Evolutionary conservation across 2,113 vertebrate species (phyloP), one percentile per base, ranked within the genome.

Genomic region (Hystrix cristata): DNA sequence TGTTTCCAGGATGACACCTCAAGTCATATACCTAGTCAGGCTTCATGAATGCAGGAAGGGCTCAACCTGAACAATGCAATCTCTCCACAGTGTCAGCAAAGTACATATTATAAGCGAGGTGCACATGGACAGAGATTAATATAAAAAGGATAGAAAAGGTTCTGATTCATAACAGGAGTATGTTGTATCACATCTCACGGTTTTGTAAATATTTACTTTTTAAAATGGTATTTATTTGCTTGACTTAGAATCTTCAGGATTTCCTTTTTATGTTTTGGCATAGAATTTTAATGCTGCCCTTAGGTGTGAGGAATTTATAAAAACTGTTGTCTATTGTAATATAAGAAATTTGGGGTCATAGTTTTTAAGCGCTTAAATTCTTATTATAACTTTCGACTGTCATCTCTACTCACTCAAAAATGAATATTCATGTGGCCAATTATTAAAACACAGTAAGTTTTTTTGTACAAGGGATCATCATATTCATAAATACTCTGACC

Each of bases 131-230:
- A 67, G 85, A 90, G 78, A n/a, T 29, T 69, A 90, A 18, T 14
- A 71, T 78, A 78, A 6, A 96, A 82, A 82, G 53, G 72, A 53
- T 59, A 83, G 4, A 69, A 55, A 87, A 74, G 48, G 64, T 93
- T 57, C 34, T 57, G 64, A 59, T 69, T 96, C 43, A 19, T 46
- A 92, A 62, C 11, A 93, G 71, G 23, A 27, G 78, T 78, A 21
- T 85, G 38, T 31, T 59, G 29, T 60, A 82, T 79, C 60, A 38
- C 43, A 65, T 79, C 71, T 62, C 46, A 88, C 16, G 51, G 43
- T 91, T 80, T 95, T 94, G 65, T 69, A 53, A 80, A 87, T 72
- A 80, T 90, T 60, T 72, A 43, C 55, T 51, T 94, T 79, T 31
- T 53, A 31, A 53, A 76, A 87, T 14, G 59, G 23, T 74, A 81